Conservation (phyloP, 1,140 invertebrate genomes). For the Oncopodura yosiiana region DNA sequence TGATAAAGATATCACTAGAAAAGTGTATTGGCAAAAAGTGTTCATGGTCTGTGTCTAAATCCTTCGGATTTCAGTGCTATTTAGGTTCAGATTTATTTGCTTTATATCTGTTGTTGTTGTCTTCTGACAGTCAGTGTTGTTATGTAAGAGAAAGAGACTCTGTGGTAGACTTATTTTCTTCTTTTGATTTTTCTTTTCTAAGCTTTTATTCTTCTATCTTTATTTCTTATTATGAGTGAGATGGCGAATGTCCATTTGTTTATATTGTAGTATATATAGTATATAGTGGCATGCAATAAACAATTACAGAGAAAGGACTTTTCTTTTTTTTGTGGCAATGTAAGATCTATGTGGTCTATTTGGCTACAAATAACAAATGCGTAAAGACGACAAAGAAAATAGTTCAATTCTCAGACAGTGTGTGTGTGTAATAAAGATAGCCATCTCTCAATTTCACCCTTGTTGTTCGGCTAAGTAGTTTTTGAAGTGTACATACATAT, state of each 20-base stretch:
- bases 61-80: conserved; percentile 28
- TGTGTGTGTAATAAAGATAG: conserved; percentile 27
- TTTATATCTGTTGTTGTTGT: conserved; percentile 22
- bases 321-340: too few relatives aligned
- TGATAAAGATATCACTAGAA: background rate
- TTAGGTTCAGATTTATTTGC: conserved; percentile 28
- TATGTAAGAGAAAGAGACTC: conserved; percentile 4
- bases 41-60: conserved; percentile 23
- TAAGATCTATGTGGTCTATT: too few relatives aligned
- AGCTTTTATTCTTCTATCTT: background rate
- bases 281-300: conserved; percentile 3
- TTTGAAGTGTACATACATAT: conserved; percentile 18
- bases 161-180: conserved; percentile 18
- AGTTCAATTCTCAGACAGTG: background rate
- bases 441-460: conserved; percentile 29
- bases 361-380: too few relatives aligned
- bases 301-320: conserved; percentile 19
- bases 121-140: too few relatives aligned
- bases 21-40: conserved; percentile 15
- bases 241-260: background rate
- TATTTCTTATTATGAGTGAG: background rate
- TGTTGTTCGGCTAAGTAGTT: conserved; percentile 29
- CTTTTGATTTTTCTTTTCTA: background rate
- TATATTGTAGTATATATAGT: background rate
- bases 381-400: too few relatives aligned